Base-by-base conservation (phyloP, 1,140 invertebrate species). In the Drosophila murphyi region DNA sequence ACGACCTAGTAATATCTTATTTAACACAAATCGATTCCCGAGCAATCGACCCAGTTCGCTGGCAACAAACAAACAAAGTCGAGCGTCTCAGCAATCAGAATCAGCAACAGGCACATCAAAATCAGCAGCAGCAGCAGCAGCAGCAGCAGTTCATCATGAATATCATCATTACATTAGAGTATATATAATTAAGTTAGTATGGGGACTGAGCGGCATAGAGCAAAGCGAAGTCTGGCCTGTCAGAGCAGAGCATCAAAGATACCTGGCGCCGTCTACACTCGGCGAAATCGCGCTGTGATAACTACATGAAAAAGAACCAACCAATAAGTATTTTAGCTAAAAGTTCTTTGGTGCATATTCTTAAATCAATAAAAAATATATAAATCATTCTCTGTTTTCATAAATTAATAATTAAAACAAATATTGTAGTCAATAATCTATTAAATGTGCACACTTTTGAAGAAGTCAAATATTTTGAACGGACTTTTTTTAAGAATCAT, bases 31-130 rank as follows among this genome's bases (percentile, higher is more conserved):
- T 63, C 57, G 51, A 60, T 57, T 54, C 67, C 65, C 39, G 63
- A 54, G 52, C 62, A 59, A 47, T 34, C 70, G 82, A 82, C 82
- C 82, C 67, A 85, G 61, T 69, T 85, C 51, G 71, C 28, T 57
- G 28, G n/a, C 56, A 56, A 48, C 34, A 37, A 47, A 20, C 20
- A 20, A 20, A 20, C 20, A 20, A 20, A 1, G 20, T 20, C 20
- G 20, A 20, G 20, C 20, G 20, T 47, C 45, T 65, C 55, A 69
- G 48, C 45, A 65, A 32, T 45, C 52, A 64, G 39, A 20, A 20
- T 20, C 20, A 50, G 52, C 41, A 59, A 35, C 65, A 43, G 45
- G 56, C 6, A 35, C 75, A 70, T 69, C 62, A 80, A 60, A 56
- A 57, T 29, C 52, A 43, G 34, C 67, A 64, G 51, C 68, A 71